phyloP scores from a whole-genome alignment of 2,797 vertebrate genomes.

The Pseudochirops corinnae region DNA sequence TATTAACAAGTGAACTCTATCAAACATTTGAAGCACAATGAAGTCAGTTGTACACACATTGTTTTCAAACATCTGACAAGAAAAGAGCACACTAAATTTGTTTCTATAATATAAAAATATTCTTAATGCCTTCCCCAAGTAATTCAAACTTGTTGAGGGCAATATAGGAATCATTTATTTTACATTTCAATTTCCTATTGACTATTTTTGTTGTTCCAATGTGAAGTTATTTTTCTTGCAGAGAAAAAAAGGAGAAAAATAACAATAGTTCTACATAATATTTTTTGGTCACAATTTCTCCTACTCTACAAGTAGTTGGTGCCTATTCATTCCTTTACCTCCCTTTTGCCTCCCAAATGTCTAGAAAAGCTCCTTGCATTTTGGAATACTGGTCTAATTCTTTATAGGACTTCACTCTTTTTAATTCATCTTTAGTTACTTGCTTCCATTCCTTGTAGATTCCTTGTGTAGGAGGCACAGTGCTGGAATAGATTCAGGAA shows the following conservation, averaged over 20 bases:
- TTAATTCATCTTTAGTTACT: background rate
- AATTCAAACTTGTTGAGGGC: background rate
- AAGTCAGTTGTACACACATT: no score
- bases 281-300: background rate
- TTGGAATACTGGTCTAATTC: background rate
- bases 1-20: no score
- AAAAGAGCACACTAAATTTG: background rate
- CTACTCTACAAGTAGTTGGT: background rate
- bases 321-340: background rate
- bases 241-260: background rate
- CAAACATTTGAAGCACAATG: no score
- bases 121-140: background rate
- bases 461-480: no score
- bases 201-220: background rate
- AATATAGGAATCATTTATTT: background rate
- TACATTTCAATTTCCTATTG: background rate
- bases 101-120: background rate
- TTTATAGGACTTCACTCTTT: background rate
- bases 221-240: background rate
- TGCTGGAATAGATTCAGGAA: no score
- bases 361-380: background rate
- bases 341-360: background rate
- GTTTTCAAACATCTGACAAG: background rate
- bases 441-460: background rate
- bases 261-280: no score